These are phyloP conservation scores for Schizothorax lantsangensis DNA, from an alignment of 2,797 vertebrate species.

Conservation along the genomic window DNA sequence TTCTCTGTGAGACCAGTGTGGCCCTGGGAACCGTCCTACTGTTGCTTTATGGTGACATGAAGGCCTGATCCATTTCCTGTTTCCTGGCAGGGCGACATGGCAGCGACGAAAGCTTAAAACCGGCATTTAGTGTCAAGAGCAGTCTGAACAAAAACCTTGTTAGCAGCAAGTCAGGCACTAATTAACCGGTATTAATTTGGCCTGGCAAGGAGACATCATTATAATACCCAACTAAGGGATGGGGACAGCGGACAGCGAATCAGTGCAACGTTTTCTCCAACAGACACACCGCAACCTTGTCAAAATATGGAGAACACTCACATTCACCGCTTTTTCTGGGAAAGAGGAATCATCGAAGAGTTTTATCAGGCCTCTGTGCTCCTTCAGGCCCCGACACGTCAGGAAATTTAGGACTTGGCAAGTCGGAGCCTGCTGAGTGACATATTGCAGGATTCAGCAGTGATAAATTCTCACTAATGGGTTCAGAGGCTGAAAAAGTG, in stretches of 20 bases:
- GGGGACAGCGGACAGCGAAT: conserved; percentile 4
- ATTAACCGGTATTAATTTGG: conserved; percentile 47
- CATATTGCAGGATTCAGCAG: conserved; percentile 72
- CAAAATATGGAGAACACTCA: conserved; percentile 43
- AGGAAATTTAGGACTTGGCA: conserved; percentile 74
- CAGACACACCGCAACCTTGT: conserved; percentile 10
- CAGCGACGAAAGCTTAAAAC: conserved; percentile 45
- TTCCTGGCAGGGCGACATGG: conserved; percentile 69
- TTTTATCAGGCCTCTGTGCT: conserved; percentile 60
- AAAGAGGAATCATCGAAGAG: conserved; percentile 58
- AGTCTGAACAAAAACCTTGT: conserved; percentile 49
- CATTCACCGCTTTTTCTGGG: conserved; percentile 49
- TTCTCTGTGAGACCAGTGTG: conserved; percentile 49
- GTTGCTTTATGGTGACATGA: conserved; percentile 68
- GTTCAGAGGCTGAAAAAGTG: conserved; percentile 72
- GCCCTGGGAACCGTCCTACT: conserved; percentile 70
- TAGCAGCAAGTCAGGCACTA: conserved; percentile 43
- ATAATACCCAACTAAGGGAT: conserved; percentile 17
- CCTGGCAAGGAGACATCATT: conserved; percentile 33
- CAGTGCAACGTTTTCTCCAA: conserved; percentile 10
- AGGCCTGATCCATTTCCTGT: conserved; percentile 74
- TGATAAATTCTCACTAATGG: conserved; percentile 79
- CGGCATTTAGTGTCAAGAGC: conserved; percentile 43
- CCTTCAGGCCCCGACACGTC: conserved; percentile 70
- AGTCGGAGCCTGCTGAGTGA: conserved; percentile 72